These are phyloP conservation scores for Thryonomys swinderianus DNA, from an alignment of 2,113 vertebrate genomes.

Conservation along the genomic window DNA sequence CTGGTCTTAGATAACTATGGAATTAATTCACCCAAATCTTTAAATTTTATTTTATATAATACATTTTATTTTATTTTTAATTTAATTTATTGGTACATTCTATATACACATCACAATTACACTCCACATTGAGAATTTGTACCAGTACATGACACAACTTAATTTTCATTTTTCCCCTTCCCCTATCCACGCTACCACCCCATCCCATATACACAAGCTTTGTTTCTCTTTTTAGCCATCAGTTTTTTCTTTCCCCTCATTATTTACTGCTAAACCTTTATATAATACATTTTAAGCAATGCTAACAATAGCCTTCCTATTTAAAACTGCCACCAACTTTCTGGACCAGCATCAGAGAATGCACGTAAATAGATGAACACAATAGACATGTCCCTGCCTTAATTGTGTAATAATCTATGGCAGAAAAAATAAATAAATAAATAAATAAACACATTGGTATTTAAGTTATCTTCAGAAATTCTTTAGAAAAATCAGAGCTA, in stretches of 20 bases:
- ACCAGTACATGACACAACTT: too few species aligned
- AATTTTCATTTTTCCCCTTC: too few species aligned
- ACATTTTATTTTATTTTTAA: too few species aligned
- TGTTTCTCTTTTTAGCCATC: background rate
- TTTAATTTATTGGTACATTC: too few species aligned
- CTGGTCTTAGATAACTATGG: background rate
- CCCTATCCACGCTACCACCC: too few species aligned
- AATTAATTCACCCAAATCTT: background rate
- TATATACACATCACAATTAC: too few species aligned
- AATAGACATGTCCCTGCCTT: fast-evolving
- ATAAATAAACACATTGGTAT: background rate
- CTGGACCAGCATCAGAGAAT: background rate
- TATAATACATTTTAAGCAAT: background rate
- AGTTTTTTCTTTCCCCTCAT: background rate
- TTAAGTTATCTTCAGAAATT: background rate
- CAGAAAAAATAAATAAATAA: background rate
- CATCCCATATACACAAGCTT: too few species aligned
- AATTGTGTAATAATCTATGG: too few species aligned
- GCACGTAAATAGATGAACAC: background rate
- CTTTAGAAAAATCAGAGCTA: background rate
- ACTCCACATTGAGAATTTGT: too few species aligned
- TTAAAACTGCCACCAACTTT: background rate
- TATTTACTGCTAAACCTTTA: too few species aligned
- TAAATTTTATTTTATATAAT: background rate
- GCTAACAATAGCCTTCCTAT: background rate